Evolutionary conservation across 2,113 vertebrate genomes (phyloP), one percentile per base, ranked within the genome.

Genomic region (Ciconia boyciana): DNA sequence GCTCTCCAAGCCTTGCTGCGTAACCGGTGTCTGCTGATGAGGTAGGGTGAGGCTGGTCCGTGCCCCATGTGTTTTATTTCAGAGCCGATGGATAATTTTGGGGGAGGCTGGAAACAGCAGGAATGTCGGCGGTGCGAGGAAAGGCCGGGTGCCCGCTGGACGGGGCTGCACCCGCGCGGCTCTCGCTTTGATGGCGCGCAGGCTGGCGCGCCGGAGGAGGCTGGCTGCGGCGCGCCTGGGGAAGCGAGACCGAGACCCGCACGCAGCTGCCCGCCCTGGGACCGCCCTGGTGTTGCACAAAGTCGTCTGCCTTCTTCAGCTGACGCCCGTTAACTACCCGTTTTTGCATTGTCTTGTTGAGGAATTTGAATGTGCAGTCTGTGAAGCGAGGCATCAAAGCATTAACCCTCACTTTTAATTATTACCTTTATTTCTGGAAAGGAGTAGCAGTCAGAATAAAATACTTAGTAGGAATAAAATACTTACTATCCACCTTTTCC

Each of bases 101-200:
- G 5, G 66, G n/a, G 26, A 66, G 64, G 32, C 69, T 87, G 72
- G 43, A 19, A n/a, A 22, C 10, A 13, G 44, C 13, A 26, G 41
- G 18, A 34, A 2, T 2, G 16, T 13, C 1, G 4, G 21, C 1
- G 11, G 31, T 16, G 26, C 0, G 1, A 41, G 65, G 55, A 68
- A 10, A 25, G 43, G 39, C 29, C 0, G 0, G n/a, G 41, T 72
- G n/a, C 32, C 7, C 7, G 1, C 64, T 39, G 78, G n/a, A 31
- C 1, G 2, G 46, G 68, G 58, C 62, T 70, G 55, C 13, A 2
- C 32, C 39, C 12, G 7, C 0, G 0, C 4, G 11, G 26, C 21
- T 66, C 5, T 49, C 1, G 1, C 44, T 15, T 28, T 9, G 4
- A 3, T 10, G 54, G 32, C 4, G 4, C n/a, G n/a, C 64, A 25